These are phyloP conservation scores for Eurypyga helias DNA, from an alignment of 2,113 vertebrate genomes.

Conservation along the genomic window DNA sequence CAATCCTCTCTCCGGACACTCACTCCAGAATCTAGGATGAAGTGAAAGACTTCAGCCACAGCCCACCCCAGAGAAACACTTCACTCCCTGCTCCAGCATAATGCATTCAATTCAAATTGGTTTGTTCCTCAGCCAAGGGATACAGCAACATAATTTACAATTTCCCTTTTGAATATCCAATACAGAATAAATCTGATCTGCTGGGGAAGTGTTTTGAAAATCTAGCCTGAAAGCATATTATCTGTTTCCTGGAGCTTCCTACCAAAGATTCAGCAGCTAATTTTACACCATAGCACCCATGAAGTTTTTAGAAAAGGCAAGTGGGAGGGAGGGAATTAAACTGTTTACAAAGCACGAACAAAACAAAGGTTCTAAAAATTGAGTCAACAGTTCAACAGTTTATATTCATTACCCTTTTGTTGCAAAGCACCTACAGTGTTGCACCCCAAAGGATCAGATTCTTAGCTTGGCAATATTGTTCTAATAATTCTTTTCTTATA, in stretches of 20 bases:
- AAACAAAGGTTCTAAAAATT: neutral
- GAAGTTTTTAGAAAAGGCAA: neutral
- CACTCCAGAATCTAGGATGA: constrained; percentile 21
- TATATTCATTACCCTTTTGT: neutral
- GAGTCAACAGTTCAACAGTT: neutral
- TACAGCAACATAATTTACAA: constrained; percentile 50
- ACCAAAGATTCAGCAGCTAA: constrained; percentile 27
- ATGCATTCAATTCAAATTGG: constrained; percentile 22
- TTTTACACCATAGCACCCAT: constrained; percentile 8
- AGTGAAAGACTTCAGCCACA: neutral
- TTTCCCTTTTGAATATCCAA: constrained; percentile 57
- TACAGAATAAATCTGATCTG: constrained; percentile 55
- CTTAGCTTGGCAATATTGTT: neutral
- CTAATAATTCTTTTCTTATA: neutral
- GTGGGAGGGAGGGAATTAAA: neutral
- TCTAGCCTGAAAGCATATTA: constrained; percentile 45
- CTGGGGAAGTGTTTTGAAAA: constrained; percentile 55
- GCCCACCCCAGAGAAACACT: constrained; percentile 29
- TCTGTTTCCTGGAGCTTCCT: constrained; percentile 60
- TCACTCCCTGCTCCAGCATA: neutral
- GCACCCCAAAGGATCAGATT: neutral
- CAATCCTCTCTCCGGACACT: constrained; percentile 21
- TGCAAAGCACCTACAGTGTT: neutral
- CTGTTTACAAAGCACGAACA: neutral
- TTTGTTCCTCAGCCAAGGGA: constrained; percentile 52